Percentiles rank a stretch among this genome's conserved stretches.
Evolutionary conservation across 2,113 vertebrate genomes (phyloP).

Genomic region (Orycteropus afer): DNA sequence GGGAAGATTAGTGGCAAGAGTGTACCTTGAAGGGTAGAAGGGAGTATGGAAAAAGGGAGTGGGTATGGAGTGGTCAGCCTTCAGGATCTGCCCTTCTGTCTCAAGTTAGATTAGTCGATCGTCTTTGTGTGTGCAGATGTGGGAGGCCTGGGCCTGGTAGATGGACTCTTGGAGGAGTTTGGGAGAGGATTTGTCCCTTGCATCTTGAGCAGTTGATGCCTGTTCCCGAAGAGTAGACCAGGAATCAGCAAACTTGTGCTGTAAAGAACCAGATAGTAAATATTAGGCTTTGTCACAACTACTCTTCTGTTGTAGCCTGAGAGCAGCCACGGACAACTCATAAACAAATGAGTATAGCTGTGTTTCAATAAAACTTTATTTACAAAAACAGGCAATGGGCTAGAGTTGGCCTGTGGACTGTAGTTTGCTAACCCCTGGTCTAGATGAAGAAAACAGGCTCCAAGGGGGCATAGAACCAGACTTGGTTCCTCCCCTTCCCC

Average conservation of each 20-base stretch:
- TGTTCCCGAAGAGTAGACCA: neutral
- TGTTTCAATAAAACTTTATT: too few species aligned
- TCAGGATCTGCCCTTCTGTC: neutral
- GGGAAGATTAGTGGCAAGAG: too few species aligned
- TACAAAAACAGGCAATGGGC: neutral
- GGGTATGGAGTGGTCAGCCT: accelerated
- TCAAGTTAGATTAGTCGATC: too few species aligned
- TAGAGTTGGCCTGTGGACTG: neutral
- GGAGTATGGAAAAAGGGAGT: accelerated
- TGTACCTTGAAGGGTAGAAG: accelerated
- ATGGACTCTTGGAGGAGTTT: too few species aligned
- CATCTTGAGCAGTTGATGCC: neutral
- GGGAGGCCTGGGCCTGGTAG: neutral
- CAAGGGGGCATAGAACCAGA: neutral
- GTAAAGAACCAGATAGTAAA: neutral
- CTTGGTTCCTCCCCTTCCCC: neutral
- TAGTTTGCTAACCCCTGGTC: neutral
- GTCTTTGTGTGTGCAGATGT: accelerated
- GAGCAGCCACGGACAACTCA: too few species aligned
- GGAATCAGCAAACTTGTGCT: neutral
- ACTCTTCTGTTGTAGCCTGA: too few species aligned
- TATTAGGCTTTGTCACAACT: too few species aligned
- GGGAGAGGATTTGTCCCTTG: neutral
- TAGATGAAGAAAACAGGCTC: neutral
- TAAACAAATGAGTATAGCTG: too few species aligned